Evolutionary conservation across 1,140 invertebrate species (phyloP).

Genomic region (Cyclina sinensis): DNA sequence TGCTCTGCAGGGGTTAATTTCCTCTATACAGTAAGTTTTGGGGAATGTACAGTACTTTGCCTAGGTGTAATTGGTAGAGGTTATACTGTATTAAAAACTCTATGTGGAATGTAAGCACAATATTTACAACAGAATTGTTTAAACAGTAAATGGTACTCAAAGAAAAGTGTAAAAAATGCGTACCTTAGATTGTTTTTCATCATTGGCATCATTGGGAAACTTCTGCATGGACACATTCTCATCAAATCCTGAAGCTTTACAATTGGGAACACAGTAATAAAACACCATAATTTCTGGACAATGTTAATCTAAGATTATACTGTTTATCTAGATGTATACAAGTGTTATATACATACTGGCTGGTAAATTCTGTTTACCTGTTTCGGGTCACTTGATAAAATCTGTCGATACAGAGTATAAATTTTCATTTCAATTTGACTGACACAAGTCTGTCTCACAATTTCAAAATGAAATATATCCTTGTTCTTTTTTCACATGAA

Average conservation of each 20-base stretch:
- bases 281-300: neutral
- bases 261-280: slow-evolving; percentile 16
- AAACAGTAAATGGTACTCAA: too few relatives aligned
- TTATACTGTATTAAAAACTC: neutral
- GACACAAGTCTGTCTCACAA: too few relatives aligned
- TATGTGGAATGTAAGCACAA: neutral
- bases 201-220: neutral
- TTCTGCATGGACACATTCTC: slow-evolving; percentile 3
- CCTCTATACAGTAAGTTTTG: neutral
- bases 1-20: neutral
- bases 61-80: neutral
- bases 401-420: too few relatives aligned
- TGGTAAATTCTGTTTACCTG: too few relatives aligned
- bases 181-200: neutral
- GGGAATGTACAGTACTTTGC: neutral
- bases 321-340: neutral
- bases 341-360: too few relatives aligned
- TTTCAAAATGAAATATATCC: too few relatives aligned
- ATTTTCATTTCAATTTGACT: too few relatives aligned
- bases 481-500: too few relatives aligned
- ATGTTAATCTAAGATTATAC: neutral
- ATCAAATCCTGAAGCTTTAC: neutral
- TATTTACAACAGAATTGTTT: too few relatives aligned
- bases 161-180: neutral
- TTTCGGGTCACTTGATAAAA: too few relatives aligned